Evolutionary conservation across 1,140 invertebrate genomes (phyloP), one percentile per base, ranked within the genome.

Genomic region (Drosophila ogumai): DNA sequence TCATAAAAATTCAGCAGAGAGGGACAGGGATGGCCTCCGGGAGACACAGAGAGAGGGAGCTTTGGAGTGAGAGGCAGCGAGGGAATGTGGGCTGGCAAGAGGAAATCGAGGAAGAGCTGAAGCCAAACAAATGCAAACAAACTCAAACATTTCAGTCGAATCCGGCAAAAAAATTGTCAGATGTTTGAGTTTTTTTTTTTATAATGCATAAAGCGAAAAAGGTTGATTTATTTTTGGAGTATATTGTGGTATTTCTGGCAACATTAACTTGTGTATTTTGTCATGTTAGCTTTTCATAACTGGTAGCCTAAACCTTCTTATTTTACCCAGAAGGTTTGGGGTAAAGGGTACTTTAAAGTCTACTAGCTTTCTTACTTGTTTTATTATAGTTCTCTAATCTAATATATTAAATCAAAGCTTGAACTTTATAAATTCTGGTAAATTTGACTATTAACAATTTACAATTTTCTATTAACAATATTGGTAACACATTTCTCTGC

Each of bases 121-220:
- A 84, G 76, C 60, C 85, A 88, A 88, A 90, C 84, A 90, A 90
- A 90, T 84, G 80, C 80, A 79, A 82, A 85, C 60, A 63, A 68
- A 52, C 9, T 49, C 61, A 75, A 84, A 79, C 65, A 72, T 65
- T 54, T 41, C 19, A 19, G 38, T 19, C 17, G 19, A 50, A 49
- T 72, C 68, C 44, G 44, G 34, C 43, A 36, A 40, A 38, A n/a
- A 64, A 38, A 17, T 34, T 36, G 25, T 66, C 12, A 58, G 36
- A 34, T 55, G n/a, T 52, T 56, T 41, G 25, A 54, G n/a, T 13
- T 56, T 34, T 36, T 36, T 28, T 52, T 52, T 66, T 32, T 13
- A 12, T 17, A 10, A 0, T 66, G 64, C 66, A 66, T 44, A 36
- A 47, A 31, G 22, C 22, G 5, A 44, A 32, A 43, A 57, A 3